A percentile compares a stretch with the other conserved stretches of the same genome.
These are phyloP conservation scores for Sphaerodactylus townsendi DNA, from an alignment of 2,113 vertebrate genomes.

Conservation along the genomic window DNA sequence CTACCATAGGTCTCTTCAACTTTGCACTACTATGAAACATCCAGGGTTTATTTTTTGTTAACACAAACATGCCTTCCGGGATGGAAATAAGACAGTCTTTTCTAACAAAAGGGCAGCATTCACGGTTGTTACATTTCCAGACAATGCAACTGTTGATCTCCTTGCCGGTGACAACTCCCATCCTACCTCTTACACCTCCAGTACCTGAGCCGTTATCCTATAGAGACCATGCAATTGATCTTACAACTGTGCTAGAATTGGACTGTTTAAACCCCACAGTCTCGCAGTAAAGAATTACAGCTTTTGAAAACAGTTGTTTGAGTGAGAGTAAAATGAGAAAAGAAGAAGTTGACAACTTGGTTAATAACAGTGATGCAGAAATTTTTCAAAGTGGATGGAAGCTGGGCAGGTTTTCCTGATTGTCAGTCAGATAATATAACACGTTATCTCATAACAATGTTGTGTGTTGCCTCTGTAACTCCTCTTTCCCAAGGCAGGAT, in stretches of 20 bases:
- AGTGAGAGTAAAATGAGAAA: not conserved
- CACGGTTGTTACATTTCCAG: not conserved
- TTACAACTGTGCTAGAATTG: not conserved
- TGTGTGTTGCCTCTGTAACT: conserved; percentile 9
- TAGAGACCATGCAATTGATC: not conserved
- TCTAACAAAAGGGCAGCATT: not conserved
- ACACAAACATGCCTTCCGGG: not conserved
- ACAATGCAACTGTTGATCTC: not conserved
- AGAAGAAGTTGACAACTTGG: not conserved
- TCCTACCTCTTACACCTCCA: not conserved
- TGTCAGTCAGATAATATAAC: conserved; percentile 33
- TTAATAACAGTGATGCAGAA: conserved; percentile 10
- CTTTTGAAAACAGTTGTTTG: not conserved
- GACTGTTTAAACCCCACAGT: not conserved
- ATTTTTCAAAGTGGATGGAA: conserved; percentile 1
- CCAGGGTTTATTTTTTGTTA: not conserved
- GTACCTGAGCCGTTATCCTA: not conserved
- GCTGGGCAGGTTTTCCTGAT: not conserved
- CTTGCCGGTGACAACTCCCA: not conserved
- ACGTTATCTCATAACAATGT: conserved; percentile 30
- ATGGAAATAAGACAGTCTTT: not conserved
- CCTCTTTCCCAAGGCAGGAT: conserved; percentile 58
- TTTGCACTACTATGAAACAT: not conserved
- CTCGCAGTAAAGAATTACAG: not conserved
- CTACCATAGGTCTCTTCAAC: not conserved